These are phyloP conservation scores for Acanthosepion esculentum DNA, from an alignment of 2,888 invertebrate species.

Conservation along the genomic window DNA sequence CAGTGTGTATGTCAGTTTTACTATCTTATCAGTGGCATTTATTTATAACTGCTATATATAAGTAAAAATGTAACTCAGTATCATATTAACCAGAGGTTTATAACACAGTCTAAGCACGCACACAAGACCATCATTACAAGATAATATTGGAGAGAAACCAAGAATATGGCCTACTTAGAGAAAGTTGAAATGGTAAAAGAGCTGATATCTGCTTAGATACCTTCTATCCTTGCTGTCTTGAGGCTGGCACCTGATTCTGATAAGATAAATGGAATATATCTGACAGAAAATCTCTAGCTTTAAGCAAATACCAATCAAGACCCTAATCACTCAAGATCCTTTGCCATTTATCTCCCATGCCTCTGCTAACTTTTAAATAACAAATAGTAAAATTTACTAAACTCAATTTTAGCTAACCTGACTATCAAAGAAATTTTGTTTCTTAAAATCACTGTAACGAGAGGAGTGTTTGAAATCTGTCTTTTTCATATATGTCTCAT, in stretches of 20 bases:
- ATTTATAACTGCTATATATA: no score
- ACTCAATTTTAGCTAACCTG: background rate
- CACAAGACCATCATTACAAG: background rate
- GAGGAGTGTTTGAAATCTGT: background rate
- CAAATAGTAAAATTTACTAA: background rate
- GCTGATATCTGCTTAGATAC: slow-evolving; percentile 9
- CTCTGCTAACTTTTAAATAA: background rate
- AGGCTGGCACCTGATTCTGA: slow-evolving; percentile 33
- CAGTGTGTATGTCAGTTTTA: no score
- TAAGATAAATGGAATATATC: background rate
- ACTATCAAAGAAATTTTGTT: background rate
- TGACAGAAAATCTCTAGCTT: background rate
- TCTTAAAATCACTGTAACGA: background rate
- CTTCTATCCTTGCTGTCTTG: slow-evolving; percentile 18
- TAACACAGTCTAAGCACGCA: background rate
- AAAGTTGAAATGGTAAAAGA: background rate
- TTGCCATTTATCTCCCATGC: background rate
- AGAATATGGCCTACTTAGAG: background rate
- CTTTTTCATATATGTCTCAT: background rate
- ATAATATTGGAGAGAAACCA: background rate
- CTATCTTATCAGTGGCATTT: no score
- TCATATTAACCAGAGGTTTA: background rate
- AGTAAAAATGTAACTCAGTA: no score
- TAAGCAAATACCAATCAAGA: background rate
- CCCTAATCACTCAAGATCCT: background rate